Conservation (phyloP, 2,888 invertebrate species). For the Nomada ruficornis region DNA sequence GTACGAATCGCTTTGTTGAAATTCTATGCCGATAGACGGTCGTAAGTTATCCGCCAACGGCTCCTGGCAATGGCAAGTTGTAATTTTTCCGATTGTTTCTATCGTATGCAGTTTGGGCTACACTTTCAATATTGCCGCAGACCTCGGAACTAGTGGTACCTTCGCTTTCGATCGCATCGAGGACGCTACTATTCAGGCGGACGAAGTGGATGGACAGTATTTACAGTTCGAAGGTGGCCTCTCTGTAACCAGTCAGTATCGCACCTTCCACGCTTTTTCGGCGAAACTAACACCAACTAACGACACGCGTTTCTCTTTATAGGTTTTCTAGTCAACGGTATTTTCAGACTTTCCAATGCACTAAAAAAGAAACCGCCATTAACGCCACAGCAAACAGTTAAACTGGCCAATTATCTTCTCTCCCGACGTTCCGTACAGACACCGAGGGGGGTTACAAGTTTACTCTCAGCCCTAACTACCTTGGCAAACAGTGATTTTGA, state of each 20-base stretch:
- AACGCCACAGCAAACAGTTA: conserved; percentile 91
- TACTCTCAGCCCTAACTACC: conserved; percentile 91
- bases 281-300: background rate
- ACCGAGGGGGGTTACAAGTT: conserved; percentile 91
- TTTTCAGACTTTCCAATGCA: conserved; percentile 87
- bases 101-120: conserved; percentile 89
- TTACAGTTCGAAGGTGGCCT: conserved; percentile 97
- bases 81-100: conserved; percentile 32
- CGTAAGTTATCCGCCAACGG: background rate
- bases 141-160: conserved; percentile 88
- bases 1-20: conserved; percentile 81
- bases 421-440: conserved; percentile 95
- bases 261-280: background rate
- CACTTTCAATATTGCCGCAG: conserved; percentile 92
- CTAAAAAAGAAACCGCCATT: conserved; percentile 89
- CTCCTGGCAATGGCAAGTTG: background rate
- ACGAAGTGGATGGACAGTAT: conserved; percentile 95
- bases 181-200: conserved; percentile 97
- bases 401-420: conserved; percentile 95
- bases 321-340: conserved; percentile 87
- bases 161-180: conserved; percentile 92
- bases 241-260: conserved; percentile 87
- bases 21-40: conserved; percentile 1
- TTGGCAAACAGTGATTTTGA: conserved; percentile 89
- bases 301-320: conserved; percentile 10